A percentile compares a stretch with the other conserved stretches of the same genome.
These are phyloP conservation scores for Calyptomena viridis DNA, from an alignment of 2,113 vertebrate species.

Conservation along the genomic window DNA sequence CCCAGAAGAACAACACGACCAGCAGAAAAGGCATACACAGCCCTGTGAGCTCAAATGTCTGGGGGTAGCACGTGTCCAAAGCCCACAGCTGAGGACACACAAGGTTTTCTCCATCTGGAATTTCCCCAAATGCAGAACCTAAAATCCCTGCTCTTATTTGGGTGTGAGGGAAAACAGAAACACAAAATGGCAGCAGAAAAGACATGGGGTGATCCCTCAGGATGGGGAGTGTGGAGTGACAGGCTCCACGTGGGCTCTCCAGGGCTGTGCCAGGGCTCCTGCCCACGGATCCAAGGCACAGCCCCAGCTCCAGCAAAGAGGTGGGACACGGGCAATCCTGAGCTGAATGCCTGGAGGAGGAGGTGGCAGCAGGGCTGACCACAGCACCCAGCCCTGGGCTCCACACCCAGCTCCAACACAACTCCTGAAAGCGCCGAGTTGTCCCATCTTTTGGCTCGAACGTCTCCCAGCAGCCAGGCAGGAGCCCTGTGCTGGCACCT, in stretches of 20 bases:
- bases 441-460: not conserved
- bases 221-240: not conserved
- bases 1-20: not conserved
- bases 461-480: accelerated
- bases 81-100: not conserved
- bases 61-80: not conserved
- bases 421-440: accelerated
- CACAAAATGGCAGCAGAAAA: not conserved
- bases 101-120: not conserved
- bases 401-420: not conserved
- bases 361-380: not conserved
- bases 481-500: not conserved
- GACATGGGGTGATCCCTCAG: not conserved
- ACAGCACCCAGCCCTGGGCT: accelerated
- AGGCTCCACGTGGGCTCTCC: not conserved
- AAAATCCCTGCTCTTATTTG: not conserved
- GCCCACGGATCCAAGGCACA: not conserved
- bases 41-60: not conserved
- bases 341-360: not conserved
- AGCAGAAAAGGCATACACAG: not conserved
- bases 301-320: not conserved
- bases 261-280: not conserved
- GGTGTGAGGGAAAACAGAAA: not conserved
- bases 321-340: not conserved
- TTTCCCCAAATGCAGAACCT: not conserved